Base-by-base conservation (phyloP, 2,113 vertebrate genomes). In the Trinectes maculatus region DNA sequence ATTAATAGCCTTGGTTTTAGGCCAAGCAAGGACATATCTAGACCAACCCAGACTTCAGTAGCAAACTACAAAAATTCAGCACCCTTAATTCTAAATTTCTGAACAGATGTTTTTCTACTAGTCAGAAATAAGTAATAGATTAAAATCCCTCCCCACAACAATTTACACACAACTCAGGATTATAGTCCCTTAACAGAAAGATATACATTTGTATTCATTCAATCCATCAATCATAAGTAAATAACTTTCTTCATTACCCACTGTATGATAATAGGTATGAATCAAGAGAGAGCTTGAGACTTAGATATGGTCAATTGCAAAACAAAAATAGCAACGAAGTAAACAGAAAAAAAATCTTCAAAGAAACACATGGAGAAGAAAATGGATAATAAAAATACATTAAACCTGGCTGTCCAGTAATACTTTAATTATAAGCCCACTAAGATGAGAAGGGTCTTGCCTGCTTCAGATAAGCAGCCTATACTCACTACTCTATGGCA, bases 1-100 rank as follows among this genome's bases (percentile, higher is more conserved):
- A 85, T 82, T 86, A 69, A 87, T 85, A 84, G 64, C 48, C 25
- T 70, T 67, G 49, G 60, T 77, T 86, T 63, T 36, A 80, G 51
- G 56, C 53, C 80, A 67, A 71, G 56, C 28, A 1, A 74, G 31
- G 61, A 74, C 64, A 67, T 22, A 82, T 68, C 39, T 51, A 67
- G 67, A 80, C 49, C 21, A 74, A 67, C 62, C n/a, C 29, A n/a
- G 33, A 53, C 46, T 70, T 73, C 61, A 63, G 48, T 8, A 39
- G 53, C 25, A 36, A 51, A 33, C 21, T 64, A n/a, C n/a, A 75
- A 76, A 71, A 56, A 59, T 78, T 73, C 26, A 67, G 56, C 1
- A 22, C 15, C 22, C 46, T 21, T 28, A 19, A 18, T 57, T 74
- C 49, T 43, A 4, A 48, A 55, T 56, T 31, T 42, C 29, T 51